Conservation (phyloP, 2,113 vertebrate genomes). For the Morone chrysops region DNA sequence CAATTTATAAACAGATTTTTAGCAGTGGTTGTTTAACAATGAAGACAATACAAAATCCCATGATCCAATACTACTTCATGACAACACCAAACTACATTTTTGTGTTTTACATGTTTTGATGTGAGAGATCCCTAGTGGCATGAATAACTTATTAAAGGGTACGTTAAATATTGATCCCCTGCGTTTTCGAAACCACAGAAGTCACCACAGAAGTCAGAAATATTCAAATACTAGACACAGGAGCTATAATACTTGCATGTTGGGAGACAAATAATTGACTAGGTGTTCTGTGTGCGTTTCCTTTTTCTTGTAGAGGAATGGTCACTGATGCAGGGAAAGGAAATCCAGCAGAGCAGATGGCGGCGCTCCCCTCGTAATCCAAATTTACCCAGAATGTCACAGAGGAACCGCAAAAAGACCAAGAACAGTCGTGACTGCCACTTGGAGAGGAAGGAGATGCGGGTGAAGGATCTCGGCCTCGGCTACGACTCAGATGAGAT, state of each 20-base stretch:
- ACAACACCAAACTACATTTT: no score
- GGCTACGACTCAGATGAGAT: conserved; percentile 93
- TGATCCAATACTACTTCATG: no score
- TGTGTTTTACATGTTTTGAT: no score
- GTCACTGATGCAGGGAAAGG: conserved; percentile 63
- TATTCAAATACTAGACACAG: not conserved
- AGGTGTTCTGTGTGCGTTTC: not conserved
- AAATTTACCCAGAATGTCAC: not conserved
- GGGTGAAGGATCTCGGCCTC: conserved; percentile 90
- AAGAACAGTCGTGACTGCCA: conserved; percentile 80
- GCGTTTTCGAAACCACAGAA: no score
- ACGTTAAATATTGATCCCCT: no score
- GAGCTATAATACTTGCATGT: not conserved
- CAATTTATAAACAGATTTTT: no score
- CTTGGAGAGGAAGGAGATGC: conserved; percentile 87
- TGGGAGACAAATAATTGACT: not conserved
- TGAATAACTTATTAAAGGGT: no score
- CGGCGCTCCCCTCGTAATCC: conserved; percentile 71
- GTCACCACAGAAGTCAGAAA: not conserved
- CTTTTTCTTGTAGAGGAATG: conserved; percentile 46
- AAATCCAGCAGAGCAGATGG: conserved; percentile 79
- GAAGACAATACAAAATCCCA: no score
- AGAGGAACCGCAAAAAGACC: conserved; percentile 59
- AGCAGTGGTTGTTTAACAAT: no score
- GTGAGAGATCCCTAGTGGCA: no score